Percentiles rank a stretch among this genome's conserved stretches.
These are phyloP conservation scores for Parotocinclus haroldoi DNA, from an alignment of 2,797 vertebrate genomes.

Conservation along the genomic window DNA sequence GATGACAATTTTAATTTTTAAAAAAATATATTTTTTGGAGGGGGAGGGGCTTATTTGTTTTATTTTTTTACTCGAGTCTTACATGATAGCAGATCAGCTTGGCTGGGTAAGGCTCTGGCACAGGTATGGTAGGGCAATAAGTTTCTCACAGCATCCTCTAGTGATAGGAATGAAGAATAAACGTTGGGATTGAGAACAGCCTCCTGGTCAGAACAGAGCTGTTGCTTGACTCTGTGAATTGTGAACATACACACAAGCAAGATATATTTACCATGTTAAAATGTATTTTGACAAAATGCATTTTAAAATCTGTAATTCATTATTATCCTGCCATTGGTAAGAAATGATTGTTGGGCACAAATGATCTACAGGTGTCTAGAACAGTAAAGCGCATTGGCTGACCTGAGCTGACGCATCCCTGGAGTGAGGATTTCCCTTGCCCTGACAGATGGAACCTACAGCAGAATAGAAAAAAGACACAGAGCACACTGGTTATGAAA, in stretches of 20 bases:
- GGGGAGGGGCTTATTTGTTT: too few relatives aligned
- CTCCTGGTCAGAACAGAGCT: slow-evolving; percentile 67
- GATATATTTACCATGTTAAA: background rate
- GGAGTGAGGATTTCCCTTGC: slow-evolving; percentile 61
- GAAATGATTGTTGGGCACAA: background rate
- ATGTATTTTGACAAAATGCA: background rate
- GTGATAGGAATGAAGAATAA: slow-evolving; percentile 59
- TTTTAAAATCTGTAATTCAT: too few relatives aligned
- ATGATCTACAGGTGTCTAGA: too few relatives aligned
- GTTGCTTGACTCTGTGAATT: slow-evolving; percentile 70
- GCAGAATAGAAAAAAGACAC: background rate
- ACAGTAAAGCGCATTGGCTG: slow-evolving; percentile 29
- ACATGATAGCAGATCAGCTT: slow-evolving; percentile 68
- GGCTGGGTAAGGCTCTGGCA: slow-evolving; percentile 64
- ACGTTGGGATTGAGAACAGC: slow-evolving; percentile 66
- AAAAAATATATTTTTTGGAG: too few relatives aligned
- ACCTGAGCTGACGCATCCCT: slow-evolving; percentile 69
- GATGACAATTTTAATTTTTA: background rate
- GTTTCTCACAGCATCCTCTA: slow-evolving; percentile 64
- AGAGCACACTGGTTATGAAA: background rate
- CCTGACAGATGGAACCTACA: slow-evolving; percentile 55
- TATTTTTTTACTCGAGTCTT: background rate
- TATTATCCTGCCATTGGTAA: background rate
- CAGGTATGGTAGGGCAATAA: slow-evolving; percentile 77
- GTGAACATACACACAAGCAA: slow-evolving; percentile 1